phyloP scores from a whole-genome alignment of 2,888 invertebrate species.

The Sinodicranocentrus sp. region DNA sequence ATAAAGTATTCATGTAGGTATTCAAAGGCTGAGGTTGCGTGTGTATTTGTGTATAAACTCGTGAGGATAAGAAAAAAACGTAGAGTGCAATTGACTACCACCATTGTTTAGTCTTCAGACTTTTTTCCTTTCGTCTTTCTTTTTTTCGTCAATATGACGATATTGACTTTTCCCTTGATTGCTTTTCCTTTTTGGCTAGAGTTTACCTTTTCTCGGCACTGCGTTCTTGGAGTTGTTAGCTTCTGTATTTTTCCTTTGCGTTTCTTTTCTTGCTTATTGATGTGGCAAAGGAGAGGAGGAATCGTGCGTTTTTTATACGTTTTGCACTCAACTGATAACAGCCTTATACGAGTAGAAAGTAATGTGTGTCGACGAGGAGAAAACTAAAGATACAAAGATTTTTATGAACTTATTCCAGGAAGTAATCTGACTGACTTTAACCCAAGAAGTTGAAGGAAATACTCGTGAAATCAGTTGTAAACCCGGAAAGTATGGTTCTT shows the following conservation, averaged over 20 bases:
- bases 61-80: no score
- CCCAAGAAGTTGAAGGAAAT: no score
- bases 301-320: background rate
- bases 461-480: background rate
- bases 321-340: background rate
- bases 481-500: background rate
- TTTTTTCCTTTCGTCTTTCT: conserved; percentile 13
- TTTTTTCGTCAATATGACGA: conserved; percentile 24
- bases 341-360: background rate
- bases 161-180: conserved; percentile 48
- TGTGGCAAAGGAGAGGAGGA: background rate
- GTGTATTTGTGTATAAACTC: no score
- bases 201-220: no score
- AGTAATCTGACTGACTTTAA: no score
- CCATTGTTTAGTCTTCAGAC: conserved; percentile 3
- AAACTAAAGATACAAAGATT: conserved; percentile 1
- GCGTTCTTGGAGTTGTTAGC: background rate
- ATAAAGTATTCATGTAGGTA: conserved; percentile 3
- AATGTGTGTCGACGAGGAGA: background rate
- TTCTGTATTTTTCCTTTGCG: background rate
- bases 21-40: no score
- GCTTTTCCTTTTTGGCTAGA: conserved; percentile 13
- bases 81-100: no score
- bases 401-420: conserved; percentile 14
- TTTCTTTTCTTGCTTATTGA: background rate